Percentiles rank a stretch among this genome's conserved stretches.
Conservation (phyloP, 2,797 vertebrate species). For the Amblyopsis hoosieri region DNA sequence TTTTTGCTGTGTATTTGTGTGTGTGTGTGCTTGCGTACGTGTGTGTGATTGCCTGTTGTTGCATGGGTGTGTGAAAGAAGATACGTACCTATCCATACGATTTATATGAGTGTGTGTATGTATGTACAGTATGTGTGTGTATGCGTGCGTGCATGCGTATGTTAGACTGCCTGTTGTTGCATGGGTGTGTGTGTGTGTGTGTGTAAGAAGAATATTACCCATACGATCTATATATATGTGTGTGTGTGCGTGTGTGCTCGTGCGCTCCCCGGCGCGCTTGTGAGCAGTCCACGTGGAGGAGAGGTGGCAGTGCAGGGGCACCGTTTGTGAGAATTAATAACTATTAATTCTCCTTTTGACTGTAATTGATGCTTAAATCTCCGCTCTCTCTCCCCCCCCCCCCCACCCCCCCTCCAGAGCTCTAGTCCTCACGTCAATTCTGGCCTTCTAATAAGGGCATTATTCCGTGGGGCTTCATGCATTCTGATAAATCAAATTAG, state of each 20-base stretch:
- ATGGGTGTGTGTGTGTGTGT: background rate
- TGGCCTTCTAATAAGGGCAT: conserved; percentile 81
- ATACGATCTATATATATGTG: background rate
- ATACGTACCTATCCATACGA: too few species aligned
- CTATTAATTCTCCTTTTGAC: conserved; percentile 82
- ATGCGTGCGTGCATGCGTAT: conserved; percentile 9
- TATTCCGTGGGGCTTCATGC: conserved; percentile 77
- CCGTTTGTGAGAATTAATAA: conserved; percentile 76
- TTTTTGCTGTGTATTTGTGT: background rate
- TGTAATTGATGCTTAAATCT: conserved; percentile 85
- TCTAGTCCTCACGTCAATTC: conserved; percentile 76
- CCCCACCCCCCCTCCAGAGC: conserved; percentile 65
- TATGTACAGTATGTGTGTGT: background rate
- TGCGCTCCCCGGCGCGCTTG: conserved; percentile 15
- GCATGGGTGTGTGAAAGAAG: background rate
- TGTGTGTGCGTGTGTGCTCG: background rate
- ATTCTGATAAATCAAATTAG: conserved; percentile 85
- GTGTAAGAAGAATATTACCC: too few species aligned
- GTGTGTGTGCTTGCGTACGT: background rate
- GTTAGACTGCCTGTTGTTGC: conserved; percentile 7
- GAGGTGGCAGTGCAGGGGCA: conserved; percentile 37
- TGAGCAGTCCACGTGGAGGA: conserved; percentile 41
- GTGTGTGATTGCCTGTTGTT: background rate
- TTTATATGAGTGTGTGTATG: conserved; percentile 7
- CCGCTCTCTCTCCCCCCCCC: conserved; percentile 54